Percentiles rank a stretch among this genome's conserved stretches.
Conservation (phyloP, 2,113 vertebrate species). For the Lanius collurio region DNA sequence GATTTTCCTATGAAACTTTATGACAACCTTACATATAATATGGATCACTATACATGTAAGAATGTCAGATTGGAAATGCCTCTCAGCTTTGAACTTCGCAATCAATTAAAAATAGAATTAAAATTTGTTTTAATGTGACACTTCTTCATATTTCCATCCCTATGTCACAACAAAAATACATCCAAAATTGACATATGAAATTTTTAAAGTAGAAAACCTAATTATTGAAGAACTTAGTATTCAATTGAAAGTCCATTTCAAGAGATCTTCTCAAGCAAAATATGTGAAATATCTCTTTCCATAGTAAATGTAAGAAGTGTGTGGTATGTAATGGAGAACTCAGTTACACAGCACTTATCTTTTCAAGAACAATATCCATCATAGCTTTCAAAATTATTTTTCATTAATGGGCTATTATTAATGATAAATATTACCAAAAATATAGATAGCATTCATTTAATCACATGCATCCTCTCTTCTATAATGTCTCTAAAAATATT, state of each 20-base stretch:
- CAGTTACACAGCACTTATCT: not conserved
- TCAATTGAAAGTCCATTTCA: not conserved
- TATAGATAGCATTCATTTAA: not conserved
- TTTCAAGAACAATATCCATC: not conserved
- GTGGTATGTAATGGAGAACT: not conserved
- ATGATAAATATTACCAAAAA: not conserved
- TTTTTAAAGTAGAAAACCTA: not conserved
- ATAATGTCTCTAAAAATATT: not conserved
- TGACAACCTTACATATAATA: not conserved
- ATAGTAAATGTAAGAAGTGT: not conserved
- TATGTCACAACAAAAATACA: not conserved
- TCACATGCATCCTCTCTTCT: not conserved
- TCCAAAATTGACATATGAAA: not conserved
- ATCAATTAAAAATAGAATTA: not conserved
- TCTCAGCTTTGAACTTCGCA: not conserved
- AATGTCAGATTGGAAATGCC: not conserved
- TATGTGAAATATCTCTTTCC: not conserved
- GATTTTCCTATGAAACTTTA: not conserved
- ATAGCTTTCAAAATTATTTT: not conserved
- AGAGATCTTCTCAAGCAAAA: not conserved
- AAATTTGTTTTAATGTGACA: not conserved
- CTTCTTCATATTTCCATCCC: not conserved
- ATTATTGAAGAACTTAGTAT: not conserved
- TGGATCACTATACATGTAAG: not conserved
- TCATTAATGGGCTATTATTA: not conserved